Evolutionary conservation across 2,888 invertebrate genomes (phyloP).

Genomic region (Polyploca ridens): DNA sequence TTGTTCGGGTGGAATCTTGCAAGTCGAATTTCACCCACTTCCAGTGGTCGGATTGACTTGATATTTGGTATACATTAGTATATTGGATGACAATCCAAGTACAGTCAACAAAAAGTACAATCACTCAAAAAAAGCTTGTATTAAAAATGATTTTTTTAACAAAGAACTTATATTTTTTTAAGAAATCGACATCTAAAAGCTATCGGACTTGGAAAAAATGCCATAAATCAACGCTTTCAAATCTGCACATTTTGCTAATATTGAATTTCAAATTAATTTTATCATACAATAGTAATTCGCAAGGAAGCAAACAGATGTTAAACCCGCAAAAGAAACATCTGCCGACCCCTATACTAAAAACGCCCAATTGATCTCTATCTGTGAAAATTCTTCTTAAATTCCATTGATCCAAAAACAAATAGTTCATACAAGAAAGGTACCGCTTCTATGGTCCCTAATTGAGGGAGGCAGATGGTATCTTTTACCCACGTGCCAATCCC

Average conservation of each 20-base stretch:
- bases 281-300: not conserved
- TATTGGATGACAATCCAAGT: too few relatives aligned
- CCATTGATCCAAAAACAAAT: conserved; percentile 13
- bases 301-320: not conserved
- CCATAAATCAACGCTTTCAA: too few relatives aligned
- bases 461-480: conserved; percentile 61
- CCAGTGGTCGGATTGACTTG: too few relatives aligned
- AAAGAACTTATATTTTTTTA: too few relatives aligned
- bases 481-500: conserved; percentile 57
- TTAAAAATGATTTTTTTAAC: too few relatives aligned
- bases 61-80: too few relatives aligned
- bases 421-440: not conserved
- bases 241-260: not conserved
- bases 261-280: not conserved
- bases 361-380: not conserved
- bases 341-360: not conserved
- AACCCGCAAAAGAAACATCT: not conserved
- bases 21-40: too few relatives aligned
- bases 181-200: too few relatives aligned
- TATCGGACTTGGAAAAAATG: too few relatives aligned
- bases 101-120: too few relatives aligned
- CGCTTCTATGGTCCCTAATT: conserved; percentile 45
- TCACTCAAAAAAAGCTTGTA: too few relatives aligned
- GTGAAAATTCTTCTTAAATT: not conserved
- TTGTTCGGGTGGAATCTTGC: too few relatives aligned